Percentiles rank a stretch among this genome's conserved stretches.
Conservation (phyloP, 2,888 invertebrate species). For the Phragmatobia fuliginosa region DNA sequence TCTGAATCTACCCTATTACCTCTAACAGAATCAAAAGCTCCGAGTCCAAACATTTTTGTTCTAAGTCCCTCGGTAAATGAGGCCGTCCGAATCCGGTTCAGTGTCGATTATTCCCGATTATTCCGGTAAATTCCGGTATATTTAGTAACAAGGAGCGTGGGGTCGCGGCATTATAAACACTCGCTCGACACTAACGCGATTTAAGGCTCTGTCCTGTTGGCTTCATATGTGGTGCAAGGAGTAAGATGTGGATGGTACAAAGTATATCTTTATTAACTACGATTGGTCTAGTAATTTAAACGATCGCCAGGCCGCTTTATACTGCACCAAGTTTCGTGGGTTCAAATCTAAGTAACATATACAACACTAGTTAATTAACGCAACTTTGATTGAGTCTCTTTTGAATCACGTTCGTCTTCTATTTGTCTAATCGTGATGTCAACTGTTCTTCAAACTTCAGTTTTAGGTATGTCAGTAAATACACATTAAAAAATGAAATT, state of each 20-base stretch:
- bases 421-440: too few species aligned
- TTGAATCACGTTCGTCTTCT: too few species aligned
- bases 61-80: constrained; percentile 30
- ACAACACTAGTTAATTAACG: too few species aligned
- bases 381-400: too few species aligned
- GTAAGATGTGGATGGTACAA: constrained; percentile 1
- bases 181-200: constrained; percentile 79
- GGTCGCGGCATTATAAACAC: constrained; percentile 72
- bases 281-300: too few species aligned
- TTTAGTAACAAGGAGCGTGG: constrained; percentile 56
- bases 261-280: neutral
- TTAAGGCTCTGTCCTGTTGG: constrained; percentile 69
- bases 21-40: constrained; percentile 5
- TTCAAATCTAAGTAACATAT: too few species aligned
- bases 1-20: neutral
- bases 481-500: too few species aligned
- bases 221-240: constrained; percentile 36
- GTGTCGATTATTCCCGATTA: constrained; percentile 64
- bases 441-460: too few species aligned
- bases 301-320: too few species aligned
- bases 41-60: constrained; percentile 31
- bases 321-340: too few species aligned
- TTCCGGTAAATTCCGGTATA: constrained; percentile 62
- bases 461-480: too few species aligned
- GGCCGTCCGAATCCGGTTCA: constrained; percentile 47